These are phyloP conservation scores for Bagarius yarrelli DNA, from an alignment of 2,113 vertebrate species.

Conservation along the genomic window DNA sequence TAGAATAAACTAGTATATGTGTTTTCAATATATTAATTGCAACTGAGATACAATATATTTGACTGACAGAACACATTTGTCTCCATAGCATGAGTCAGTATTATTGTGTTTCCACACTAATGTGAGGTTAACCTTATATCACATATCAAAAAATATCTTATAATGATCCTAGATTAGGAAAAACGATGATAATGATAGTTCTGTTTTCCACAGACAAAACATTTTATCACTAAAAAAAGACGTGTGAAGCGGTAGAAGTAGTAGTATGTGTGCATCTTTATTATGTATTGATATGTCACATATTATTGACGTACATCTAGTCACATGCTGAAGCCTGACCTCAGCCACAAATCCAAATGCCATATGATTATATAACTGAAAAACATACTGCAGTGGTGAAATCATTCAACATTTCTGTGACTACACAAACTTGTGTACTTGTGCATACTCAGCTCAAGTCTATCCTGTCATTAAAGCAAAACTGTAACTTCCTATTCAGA, in stretches of 20 bases:
- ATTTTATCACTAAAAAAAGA: background rate
- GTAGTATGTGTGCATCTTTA: no score
- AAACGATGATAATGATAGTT: background rate
- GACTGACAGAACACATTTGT: background rate
- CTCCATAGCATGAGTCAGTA: background rate
- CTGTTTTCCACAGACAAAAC: slow-evolving; percentile 7
- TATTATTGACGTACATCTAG: background rate
- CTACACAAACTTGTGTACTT: background rate
- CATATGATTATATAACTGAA: background rate
- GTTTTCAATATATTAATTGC: background rate
- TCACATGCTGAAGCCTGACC: background rate
- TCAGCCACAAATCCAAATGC: background rate
- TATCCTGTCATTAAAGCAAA: background rate
- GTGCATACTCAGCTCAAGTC: background rate
- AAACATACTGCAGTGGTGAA: background rate
- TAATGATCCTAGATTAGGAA: background rate
- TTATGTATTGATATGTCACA: background rate
- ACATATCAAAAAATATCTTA: background rate
- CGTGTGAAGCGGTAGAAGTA: no score
- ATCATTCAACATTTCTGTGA: background rate
- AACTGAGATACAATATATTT: background rate
- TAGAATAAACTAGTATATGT: background rate
- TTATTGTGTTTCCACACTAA: background rate
- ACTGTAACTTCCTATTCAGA: background rate
- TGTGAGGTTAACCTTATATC: background rate